These are phyloP conservation scores for Protonibea diacanthus DNA, from an alignment of 2,797 vertebrate species.

Conservation along the genomic window DNA sequence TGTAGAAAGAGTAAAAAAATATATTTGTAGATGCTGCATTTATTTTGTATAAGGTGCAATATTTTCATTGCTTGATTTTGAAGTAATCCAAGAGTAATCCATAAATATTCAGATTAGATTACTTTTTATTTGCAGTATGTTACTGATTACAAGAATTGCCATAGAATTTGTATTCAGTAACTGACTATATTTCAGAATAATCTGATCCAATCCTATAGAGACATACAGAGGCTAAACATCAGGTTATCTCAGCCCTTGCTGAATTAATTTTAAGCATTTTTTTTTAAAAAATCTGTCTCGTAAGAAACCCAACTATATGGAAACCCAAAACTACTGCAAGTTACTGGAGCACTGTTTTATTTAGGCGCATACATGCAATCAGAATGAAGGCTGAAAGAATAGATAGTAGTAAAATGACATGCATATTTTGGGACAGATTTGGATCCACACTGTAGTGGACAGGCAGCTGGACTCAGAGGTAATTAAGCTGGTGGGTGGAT, in stretches of 20 bases:
- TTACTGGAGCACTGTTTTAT: neutral
- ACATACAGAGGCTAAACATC: neutral
- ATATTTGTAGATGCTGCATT: too few species aligned
- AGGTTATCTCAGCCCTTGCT: neutral
- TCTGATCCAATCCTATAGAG: too few species aligned
- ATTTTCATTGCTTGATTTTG: too few species aligned
- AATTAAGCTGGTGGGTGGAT: constrained; percentile 71
- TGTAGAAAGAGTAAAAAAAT: too few species aligned
- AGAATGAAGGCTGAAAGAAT: neutral
- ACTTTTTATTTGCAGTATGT: too few species aligned
- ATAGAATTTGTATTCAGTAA: too few species aligned
- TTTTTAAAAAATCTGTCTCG: neutral
- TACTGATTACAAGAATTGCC: too few species aligned
- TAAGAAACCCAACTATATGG: neutral
- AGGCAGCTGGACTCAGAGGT: constrained; percentile 44
- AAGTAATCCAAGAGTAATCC: too few species aligned
- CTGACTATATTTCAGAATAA: too few species aligned
- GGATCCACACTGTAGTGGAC: constrained; percentile 19
- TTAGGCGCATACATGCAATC: constrained; percentile 1
- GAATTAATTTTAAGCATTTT: neutral
- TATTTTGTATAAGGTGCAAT: too few species aligned
- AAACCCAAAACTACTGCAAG: neutral
- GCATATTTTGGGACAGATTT: constrained; percentile 3
- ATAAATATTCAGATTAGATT: too few species aligned
- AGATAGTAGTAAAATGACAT: neutral